These are phyloP conservation scores for Perdita meconis DNA, from an alignment of 2,888 invertebrate species.

Conservation along the genomic window DNA sequence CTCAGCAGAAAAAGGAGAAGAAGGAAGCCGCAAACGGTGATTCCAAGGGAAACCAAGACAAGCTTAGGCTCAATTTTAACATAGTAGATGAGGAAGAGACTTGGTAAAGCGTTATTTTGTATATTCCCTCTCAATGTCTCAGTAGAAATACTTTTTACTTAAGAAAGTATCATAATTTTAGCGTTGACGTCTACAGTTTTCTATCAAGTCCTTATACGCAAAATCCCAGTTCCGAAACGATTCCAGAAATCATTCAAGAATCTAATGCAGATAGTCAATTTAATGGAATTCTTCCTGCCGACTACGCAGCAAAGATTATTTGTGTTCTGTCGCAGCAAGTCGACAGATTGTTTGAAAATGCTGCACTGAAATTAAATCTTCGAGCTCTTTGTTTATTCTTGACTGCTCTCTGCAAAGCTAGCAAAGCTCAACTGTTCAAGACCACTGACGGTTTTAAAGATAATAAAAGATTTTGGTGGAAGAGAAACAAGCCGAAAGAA, in stretches of 20 bases:
- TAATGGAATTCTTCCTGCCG: conserved; percentile 88
- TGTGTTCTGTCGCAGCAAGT: conserved; percentile 95
- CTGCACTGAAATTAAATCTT: conserved; percentile 94
- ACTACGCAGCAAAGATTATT: conserved; percentile 94
- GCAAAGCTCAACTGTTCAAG: conserved; percentile 88
- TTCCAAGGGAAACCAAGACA: conserved; percentile 87
- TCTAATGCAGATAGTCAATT: conserved; percentile 86
- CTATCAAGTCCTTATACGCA: conserved; percentile 89
- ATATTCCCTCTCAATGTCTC: neutral
- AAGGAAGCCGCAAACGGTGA: conserved; percentile 85
- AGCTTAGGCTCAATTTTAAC: conserved; percentile 87
- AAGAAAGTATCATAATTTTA: conserved; percentile 77
- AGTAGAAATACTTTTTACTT: neutral
- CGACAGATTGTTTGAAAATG: conserved; percentile 95
- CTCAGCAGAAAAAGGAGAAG: conserved; percentile 88
- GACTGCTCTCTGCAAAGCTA: conserved; percentile 93
- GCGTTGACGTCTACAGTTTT: conserved; percentile 94
- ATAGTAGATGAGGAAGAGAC: conserved; percentile 90
- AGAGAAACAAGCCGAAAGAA: conserved; percentile 80
- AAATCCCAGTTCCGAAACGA: conserved; percentile 85
- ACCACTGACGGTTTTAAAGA: conserved; percentile 75
- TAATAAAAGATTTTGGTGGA: conserved; percentile 82
- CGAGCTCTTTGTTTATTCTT: conserved; percentile 93
- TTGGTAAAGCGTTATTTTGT: conserved; percentile 86
- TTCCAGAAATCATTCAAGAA: conserved; percentile 88